Percentiles rank a stretch among this genome's conserved stretches.
Conservation (phyloP, 2,113 vertebrate species). For the Syngnathus scovelli region DNA sequence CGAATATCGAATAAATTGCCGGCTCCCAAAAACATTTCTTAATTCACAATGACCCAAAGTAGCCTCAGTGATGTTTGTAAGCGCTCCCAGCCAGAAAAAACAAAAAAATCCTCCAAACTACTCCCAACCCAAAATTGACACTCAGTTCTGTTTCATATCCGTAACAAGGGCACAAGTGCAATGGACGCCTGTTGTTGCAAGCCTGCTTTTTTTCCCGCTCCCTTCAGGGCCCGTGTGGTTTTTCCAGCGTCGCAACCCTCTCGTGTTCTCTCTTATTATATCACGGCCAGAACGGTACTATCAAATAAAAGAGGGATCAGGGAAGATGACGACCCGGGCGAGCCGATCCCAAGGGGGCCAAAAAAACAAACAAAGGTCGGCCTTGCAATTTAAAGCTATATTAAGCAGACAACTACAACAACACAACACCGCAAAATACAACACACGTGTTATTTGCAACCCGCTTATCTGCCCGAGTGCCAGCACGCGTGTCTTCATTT, state of each 20-base stretch:
- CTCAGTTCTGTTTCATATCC: constrained; percentile 44
- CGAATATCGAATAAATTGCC: no score
- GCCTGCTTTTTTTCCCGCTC: constrained; percentile 35
- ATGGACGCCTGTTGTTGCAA: constrained; percentile 37
- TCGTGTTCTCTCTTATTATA: constrained; percentile 54
- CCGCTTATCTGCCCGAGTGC: constrained; percentile 6
- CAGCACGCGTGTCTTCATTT: constrained; percentile 24
- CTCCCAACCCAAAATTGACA: constrained; percentile 41
- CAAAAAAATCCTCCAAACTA: constrained; percentile 39
- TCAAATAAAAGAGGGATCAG: constrained; percentile 34
- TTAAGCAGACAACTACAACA: constrained; percentile 17
- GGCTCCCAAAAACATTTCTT: background rate
- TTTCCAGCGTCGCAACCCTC: constrained; percentile 50
- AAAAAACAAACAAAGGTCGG: background rate
- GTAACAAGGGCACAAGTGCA: constrained; percentile 31
- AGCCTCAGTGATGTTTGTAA: constrained; percentile 39
- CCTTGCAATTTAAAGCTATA: constrained; percentile 1
- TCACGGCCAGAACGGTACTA: constrained; percentile 40
- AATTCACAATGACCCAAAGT: constrained; percentile 36
- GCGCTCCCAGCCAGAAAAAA: constrained; percentile 44
- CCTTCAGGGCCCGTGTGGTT: constrained; percentile 34
- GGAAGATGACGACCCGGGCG: constrained; percentile 29
- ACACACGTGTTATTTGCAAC: constrained; percentile 7
- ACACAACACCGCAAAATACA: constrained; percentile 13
- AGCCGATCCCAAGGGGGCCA: background rate